A percentile compares a stretch with the other conserved stretches of the same genome.
Conservation (phyloP, 1,140 invertebrate genomes). For the Trigoniulus corallinus region DNA sequence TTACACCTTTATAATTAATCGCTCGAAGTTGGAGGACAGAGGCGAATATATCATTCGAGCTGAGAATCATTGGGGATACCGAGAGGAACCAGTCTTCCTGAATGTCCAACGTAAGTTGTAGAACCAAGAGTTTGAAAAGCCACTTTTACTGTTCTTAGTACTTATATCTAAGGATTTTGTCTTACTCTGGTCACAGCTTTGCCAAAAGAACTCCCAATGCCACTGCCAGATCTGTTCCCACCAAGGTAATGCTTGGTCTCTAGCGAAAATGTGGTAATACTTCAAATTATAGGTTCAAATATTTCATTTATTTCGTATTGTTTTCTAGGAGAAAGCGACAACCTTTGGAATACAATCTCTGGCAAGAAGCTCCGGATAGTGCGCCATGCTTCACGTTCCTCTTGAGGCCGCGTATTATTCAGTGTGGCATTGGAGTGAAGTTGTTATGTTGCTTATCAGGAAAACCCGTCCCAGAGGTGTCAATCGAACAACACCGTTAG, state of each 20-base stretch:
- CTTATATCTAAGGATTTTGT: not conserved
- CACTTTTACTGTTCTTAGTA: not conserved
- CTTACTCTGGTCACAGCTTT: slow-evolving; percentile 40
- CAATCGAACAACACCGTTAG: slow-evolving; percentile 8
- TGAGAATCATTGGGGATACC: slow-evolving; percentile 91
- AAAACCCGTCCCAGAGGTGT: slow-evolving; percentile 77
- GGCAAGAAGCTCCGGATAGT: slow-evolving; percentile 73
- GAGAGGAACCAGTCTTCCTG: slow-evolving; percentile 91
- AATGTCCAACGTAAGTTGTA: slow-evolving; percentile 77
- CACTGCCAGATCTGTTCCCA: slow-evolving; percentile 3
- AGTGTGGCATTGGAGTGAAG: slow-evolving; percentile 56
- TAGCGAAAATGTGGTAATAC: too few species aligned
- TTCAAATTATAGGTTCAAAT: too few species aligned
- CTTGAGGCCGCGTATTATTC: slow-evolving; percentile 91
- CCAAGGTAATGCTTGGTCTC: not conserved
- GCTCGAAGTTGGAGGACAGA: slow-evolving; percentile 82
- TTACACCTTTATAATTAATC: slow-evolving; percentile 94
- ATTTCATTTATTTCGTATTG: too few species aligned
- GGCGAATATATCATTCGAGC: slow-evolving; percentile 95
- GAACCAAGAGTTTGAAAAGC: not conserved
- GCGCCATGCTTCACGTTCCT: slow-evolving; percentile 93
- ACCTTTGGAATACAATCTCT: slow-evolving; percentile 63
- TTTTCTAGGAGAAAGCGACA: slow-evolving; percentile 33
- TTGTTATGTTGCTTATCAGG: slow-evolving; percentile 91
- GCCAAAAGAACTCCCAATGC: slow-evolving; percentile 51